Base-by-base conservation (phyloP, 2,888 invertebrate species). In the Hemithea aestivaria region DNA sequence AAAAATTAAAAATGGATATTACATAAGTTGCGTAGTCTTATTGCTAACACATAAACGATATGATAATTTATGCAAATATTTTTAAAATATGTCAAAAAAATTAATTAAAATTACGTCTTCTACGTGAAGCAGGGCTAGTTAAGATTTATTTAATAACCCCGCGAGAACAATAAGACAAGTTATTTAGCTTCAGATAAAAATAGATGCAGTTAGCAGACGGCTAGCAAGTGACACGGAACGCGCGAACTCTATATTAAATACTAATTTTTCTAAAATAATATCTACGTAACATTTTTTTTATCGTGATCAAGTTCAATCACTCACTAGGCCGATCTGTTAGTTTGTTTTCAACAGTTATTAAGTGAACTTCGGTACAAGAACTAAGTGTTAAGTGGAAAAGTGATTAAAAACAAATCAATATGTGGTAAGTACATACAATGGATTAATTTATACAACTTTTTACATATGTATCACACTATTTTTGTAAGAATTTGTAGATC, bases 341-440 rank as follows among this genome's bases (percentile, higher is more conserved):
- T 33, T 37, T 49, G 51, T 51, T 46, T 38, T 52, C 53, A 27
- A 42, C 35, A 26, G 41, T 24, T 36, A 36, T 8, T n/a, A 7
- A 12, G 44, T 28, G 35, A 21, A 26, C 25, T 35, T 26, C 30
- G 32, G 6, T 9, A 41, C 22, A 27, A 29, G 20, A 16, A 27
- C 11, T 35, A 32, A 41, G 33, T 35, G 33, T 41, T 33, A 46
- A 29, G 46, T 42, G 33, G 5, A 20, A 12, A 11, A 26, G 33
- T 26, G 33, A 5, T 7, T 26, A 23, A 31, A 36, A 34, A 38
- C 25, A 30, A 39, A 24, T 11, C 47, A 56, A 51, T 4, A 63
- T 63, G 63, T 63, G 63, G 63, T 63, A 48, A 62, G 63, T 58
- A 22, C n/a, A 20, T n/a, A 0, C 22, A 7, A 20, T 22, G 10